phyloP scores from a whole-genome alignment of 1,140 invertebrate genomes.

The silkworm (Bombyx mori) region DNA sequence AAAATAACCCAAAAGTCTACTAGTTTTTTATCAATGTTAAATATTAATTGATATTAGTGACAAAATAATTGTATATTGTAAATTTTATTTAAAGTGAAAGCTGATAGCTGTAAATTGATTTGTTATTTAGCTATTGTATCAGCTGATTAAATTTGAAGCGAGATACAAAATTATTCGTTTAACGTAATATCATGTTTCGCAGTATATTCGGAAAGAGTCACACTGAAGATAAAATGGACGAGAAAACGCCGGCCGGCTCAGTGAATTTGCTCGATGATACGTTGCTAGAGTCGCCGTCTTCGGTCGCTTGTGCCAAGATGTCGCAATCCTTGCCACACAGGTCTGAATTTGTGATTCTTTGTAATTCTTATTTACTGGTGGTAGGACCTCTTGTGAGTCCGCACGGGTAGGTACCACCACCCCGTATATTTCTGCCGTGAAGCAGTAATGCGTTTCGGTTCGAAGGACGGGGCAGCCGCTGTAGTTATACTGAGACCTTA shows the following conservation, averaged over 20 bases:
- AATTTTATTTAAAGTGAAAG: too few species aligned
- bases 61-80: too few species aligned
- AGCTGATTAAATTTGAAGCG: background rate
- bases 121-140: too few species aligned
- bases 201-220: slow-evolving; percentile 56
- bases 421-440: background rate
- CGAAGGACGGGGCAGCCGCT: too few species aligned
- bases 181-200: slow-evolving; percentile 8
- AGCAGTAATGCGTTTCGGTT: too few species aligned
- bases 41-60: too few species aligned
- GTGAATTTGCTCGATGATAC: slow-evolving; percentile 64
- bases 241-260: slow-evolving; percentile 50
- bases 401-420: too few species aligned
- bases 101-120: too few species aligned
- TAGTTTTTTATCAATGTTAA: too few species aligned
- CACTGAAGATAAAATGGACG: slow-evolving; percentile 36
- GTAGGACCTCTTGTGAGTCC: too few species aligned
- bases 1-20: too few species aligned
- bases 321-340: slow-evolving; percentile 36
- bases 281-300: slow-evolving; percentile 49
- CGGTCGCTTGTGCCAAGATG: slow-evolving; percentile 36
- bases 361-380: background rate
- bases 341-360: slow-evolving; percentile 16
- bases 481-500: too few species aligned
- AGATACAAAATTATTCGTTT: background rate